Evolutionary conservation across 2,113 vertebrate species (phyloP).

Genomic region (Urocynchramus pylzowi): DNA sequence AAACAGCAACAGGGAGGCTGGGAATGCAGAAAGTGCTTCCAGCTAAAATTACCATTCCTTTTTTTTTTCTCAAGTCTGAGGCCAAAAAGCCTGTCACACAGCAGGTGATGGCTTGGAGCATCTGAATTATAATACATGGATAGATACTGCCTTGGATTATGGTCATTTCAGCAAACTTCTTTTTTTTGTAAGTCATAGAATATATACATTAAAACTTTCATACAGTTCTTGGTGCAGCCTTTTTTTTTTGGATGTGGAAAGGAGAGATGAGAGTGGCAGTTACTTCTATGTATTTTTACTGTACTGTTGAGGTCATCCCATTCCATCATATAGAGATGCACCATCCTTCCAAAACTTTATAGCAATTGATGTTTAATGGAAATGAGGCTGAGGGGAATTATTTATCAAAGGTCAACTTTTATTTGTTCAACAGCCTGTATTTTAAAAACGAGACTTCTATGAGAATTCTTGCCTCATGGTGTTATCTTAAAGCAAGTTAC

Average conservation of each 20-base stretch:
- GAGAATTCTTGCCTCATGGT: background rate
- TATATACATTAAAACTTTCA: background rate
- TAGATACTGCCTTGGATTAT: background rate
- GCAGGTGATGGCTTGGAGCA: background rate
- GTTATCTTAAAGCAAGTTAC: background rate
- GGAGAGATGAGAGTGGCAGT: background rate
- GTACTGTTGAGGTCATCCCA: background rate
- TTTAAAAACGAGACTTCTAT: background rate
- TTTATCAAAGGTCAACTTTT: conserved; percentile 5
- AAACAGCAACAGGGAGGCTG: background rate
- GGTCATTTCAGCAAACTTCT: background rate
- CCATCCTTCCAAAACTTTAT: background rate
- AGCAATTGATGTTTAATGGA: background rate
- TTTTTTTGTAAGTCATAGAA: background rate
- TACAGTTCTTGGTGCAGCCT: background rate
- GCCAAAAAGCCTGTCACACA: background rate
- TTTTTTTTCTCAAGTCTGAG: background rate
- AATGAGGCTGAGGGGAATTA: background rate
- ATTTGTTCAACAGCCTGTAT: background rate
- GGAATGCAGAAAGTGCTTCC: background rate
- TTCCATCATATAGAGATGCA: background rate
- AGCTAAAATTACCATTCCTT: background rate
- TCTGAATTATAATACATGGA: background rate
- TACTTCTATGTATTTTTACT: background rate
- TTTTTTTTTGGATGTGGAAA: background rate